Evolutionary conservation across 1,140 invertebrate genomes (phyloP), one percentile per base, ranked within the genome.

Genomic region (Cyclargus thomasi): DNA sequence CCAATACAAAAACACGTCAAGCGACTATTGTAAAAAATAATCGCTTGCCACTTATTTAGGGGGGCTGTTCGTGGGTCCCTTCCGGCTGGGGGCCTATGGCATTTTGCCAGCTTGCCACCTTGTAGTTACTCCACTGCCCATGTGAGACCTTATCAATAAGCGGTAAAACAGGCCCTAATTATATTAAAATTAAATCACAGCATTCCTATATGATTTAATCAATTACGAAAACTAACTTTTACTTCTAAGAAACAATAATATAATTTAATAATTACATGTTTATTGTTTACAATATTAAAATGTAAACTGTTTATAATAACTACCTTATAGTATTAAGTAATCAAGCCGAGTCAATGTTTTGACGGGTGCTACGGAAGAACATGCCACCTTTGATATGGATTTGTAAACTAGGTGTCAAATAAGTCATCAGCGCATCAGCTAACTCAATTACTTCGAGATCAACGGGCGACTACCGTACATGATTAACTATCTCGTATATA

Each of bases 361-460:
- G 75, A 79, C 77, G 65, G 70, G 67, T 71, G 71, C 74, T 76
- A 74, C 70, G 72, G 70, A 73, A 72, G 73, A 59, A 79, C 73
- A 70, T 75, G 68, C 67, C 70, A 71, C 70, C 73, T 68, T 68
- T 79, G 74, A 72, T 76, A 76, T 70, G 70, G 67, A 72, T 76
- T 79, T 76, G 78, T 85, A 77, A 82, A 85, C 85, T 78, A 82
- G 69, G 83, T 80, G 85, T 85, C 85, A 88, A 88, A 88, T 90
- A 86, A 88, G 86, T 88, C 86, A 86, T 87, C 83, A 86, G 76
- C 70, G 75, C 78, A 86, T 88, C 85, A 86, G 87, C 86, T 85
- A 88, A 87, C 83, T 87, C 87, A 88, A 90, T 90, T 88, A 88
- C 82, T 78, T 73, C 55, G 80, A 87, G 85, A 90, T 88, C 86